A percentile compares a stretch with the other conserved stretches of the same genome.
Evolutionary conservation across 2,888 invertebrate species (phyloP).

Genomic region (Eupithecia centaureata): DNA sequence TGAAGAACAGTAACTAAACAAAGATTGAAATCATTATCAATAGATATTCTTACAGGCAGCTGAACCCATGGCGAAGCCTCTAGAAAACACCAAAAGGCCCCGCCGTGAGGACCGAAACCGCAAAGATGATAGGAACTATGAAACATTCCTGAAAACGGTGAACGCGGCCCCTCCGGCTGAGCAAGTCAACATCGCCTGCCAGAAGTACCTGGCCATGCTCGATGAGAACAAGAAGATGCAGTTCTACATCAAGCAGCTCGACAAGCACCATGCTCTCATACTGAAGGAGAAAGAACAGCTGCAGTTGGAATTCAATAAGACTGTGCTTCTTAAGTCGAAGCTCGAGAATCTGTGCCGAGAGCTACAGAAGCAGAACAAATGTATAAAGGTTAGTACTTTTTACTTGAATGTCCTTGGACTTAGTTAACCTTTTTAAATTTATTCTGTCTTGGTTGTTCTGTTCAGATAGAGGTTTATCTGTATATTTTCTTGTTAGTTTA

Average conservation of each 20-base stretch:
- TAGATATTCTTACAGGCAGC: slow-evolving; percentile 56
- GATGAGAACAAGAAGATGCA: slow-evolving; percentile 88
- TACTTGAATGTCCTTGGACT: not conserved
- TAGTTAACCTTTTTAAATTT: not conserved
- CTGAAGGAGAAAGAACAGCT: slow-evolving; percentile 92
- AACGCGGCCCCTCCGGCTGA: slow-evolving; percentile 84
- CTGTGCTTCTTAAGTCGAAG: slow-evolving; percentile 91
- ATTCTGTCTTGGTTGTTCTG: too few relatives aligned
- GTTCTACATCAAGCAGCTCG: slow-evolving; percentile 83
- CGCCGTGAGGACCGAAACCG: slow-evolving; percentile 72
- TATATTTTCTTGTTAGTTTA: too few relatives aligned
- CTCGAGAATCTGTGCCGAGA: slow-evolving; percentile 96
- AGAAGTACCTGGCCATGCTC: slow-evolving; percentile 90
- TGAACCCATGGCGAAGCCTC: slow-evolving; percentile 47
- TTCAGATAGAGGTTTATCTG: too few relatives aligned
- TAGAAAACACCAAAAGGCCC: slow-evolving; percentile 61
- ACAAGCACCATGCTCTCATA: slow-evolving; percentile 84
- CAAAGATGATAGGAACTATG: slow-evolving; percentile 85
- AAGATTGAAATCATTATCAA: not conserved
- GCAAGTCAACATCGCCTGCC: slow-evolving; percentile 87
- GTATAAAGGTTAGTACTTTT: slow-evolving; percentile 86
- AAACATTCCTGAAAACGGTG: slow-evolving; percentile 87
- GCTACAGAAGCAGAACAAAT: slow-evolving; percentile 95
- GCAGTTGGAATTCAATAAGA: slow-evolving; percentile 92
- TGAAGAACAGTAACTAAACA: not conserved